phyloP scores from a whole-genome alignment of 2,888 invertebrate species.

The Lasioglossum pauxillum region DNA sequence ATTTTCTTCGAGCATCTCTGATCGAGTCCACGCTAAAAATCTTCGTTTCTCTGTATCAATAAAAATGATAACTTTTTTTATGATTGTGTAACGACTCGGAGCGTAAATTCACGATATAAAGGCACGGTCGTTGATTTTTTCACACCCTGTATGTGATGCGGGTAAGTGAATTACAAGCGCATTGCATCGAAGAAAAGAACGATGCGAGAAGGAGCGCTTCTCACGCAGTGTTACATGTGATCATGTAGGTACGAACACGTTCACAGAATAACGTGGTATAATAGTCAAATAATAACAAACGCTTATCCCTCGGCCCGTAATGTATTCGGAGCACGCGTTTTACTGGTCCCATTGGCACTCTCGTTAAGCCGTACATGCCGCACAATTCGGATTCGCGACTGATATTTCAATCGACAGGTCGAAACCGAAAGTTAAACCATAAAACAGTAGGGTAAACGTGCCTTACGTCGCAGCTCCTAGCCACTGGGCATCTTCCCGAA shows the following conservation, averaged over 20 bases:
- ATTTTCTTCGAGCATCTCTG: background rate
- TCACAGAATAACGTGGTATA: constrained; percentile 45
- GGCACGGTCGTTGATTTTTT: background rate
- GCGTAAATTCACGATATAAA: background rate
- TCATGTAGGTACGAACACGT: constrained; percentile 41
- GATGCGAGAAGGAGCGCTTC: constrained; percentile 33
- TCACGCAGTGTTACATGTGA: constrained; percentile 23
- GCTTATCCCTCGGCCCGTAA: constrained; percentile 64
- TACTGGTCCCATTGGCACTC: constrained; percentile 60
- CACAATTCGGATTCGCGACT: constrained; percentile 44
- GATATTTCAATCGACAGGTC: constrained; percentile 50
- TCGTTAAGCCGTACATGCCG: constrained; percentile 43
- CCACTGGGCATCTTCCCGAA: background rate
- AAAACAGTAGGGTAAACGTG: background rate
- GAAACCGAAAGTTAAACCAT: background rate
- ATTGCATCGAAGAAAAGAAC: constrained; percentile 34
- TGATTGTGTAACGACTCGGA: background rate
- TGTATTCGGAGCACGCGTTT: constrained; percentile 73
- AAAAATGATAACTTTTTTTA: background rate
- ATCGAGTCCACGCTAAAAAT: background rate
- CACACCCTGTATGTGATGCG: constrained; percentile 13
- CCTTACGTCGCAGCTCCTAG: background rate
- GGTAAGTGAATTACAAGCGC: constrained; percentile 46
- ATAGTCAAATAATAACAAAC: constrained; percentile 69
- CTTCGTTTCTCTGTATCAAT: background rate